A percentile compares a stretch with the other conserved stretches of the same genome.
phyloP scores from a whole-genome alignment of 2,113 vertebrate species.

The Accipiter cooperii region DNA sequence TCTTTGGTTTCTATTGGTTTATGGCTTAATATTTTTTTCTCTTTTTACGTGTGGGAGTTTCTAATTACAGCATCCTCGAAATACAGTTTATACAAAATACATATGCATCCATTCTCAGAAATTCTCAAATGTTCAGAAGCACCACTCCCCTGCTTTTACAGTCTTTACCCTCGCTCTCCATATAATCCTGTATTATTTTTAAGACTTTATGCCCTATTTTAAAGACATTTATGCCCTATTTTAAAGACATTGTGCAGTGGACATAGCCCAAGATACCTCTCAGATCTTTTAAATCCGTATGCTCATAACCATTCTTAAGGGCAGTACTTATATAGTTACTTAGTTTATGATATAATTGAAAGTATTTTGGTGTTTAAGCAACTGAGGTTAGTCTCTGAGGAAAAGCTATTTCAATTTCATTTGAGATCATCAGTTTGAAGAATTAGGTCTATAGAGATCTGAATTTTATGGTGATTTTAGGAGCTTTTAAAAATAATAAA shows the following conservation, averaged over 20 bases:
- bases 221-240: background rate
- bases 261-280: background rate
- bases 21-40: rapidly evolving
- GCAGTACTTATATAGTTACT: background rate
- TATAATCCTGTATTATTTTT: background rate
- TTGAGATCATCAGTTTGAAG: background rate
- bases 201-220: no score
- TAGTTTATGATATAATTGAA: background rate
- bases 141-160: background rate
- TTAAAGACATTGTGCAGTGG: background rate
- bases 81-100: background rate
- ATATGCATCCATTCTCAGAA: background rate
- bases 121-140: background rate
- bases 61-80: background rate
- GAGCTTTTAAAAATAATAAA: background rate
- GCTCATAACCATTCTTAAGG: background rate
- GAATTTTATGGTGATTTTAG: background rate
- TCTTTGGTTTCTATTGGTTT: background rate
- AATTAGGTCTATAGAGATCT: background rate
- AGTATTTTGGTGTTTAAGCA: background rate
- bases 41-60: background rate
- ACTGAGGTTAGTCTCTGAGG: background rate
- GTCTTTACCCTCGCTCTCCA: background rate
- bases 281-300: background rate
- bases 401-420: background rate